Evolutionary conservation across 2,888 invertebrate species (phyloP).

Genomic region (Miltochrista miniata): DNA sequence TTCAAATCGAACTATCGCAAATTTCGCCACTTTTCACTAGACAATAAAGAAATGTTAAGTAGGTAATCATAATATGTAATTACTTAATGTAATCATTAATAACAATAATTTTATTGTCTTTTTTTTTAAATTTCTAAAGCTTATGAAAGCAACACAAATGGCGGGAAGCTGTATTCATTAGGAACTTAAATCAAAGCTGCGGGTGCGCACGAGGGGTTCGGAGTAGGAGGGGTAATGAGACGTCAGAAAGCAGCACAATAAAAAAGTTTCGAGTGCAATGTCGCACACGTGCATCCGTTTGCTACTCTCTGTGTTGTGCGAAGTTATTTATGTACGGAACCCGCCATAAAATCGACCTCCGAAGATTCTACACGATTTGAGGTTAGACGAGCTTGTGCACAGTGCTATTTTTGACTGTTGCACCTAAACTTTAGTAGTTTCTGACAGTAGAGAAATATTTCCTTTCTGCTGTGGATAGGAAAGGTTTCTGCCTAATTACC

Average conservation of each 20-base stretch:
- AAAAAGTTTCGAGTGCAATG: conserved; percentile 64
- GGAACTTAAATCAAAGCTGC: conserved; percentile 46
- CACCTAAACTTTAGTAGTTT: too few species aligned
- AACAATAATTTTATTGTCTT: too few species aligned
- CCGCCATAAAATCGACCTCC: conserved; percentile 25
- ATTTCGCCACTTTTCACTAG: too few species aligned
- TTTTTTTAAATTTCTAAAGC: too few species aligned
- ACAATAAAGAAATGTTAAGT: too few species aligned
- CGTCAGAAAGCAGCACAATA: conserved; percentile 58
- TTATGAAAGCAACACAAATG: conserved; percentile 15
- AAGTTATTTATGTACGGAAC: conserved; percentile 68
- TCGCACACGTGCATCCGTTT: conserved; percentile 81
- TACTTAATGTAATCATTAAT: too few species aligned
- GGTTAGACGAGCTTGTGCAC: conserved; percentile 16
- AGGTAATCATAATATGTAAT: too few species aligned
- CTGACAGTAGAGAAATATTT: too few species aligned
- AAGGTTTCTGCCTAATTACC: too few species aligned
- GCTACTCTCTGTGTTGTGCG: conserved; percentile 59
- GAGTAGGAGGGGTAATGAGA: conserved; percentile 27
- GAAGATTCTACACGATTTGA: conserved; percentile 11
- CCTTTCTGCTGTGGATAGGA: too few species aligned
- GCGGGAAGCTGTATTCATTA: conserved; percentile 26
- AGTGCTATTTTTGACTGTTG: conserved; percentile 1
- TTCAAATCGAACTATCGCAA: too few species aligned
- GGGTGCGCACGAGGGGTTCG: conserved; percentile 39